Evolutionary conservation across 2,797 vertebrate species (phyloP), one percentile per base, ranked within the genome.

Genomic region (Megalops cyprinoides): DNA sequence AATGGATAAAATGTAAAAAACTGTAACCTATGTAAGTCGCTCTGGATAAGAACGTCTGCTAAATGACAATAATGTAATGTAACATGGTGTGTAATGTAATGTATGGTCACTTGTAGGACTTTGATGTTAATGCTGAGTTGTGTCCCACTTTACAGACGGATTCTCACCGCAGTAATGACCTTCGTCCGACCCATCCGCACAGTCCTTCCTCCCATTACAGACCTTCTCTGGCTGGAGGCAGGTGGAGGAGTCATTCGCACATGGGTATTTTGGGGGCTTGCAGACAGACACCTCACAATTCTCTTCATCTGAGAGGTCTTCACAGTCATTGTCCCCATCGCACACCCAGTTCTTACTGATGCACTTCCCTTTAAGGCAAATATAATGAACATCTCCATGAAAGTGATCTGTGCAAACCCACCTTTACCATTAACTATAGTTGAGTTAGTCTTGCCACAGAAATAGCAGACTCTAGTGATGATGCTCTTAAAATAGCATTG

Each of bases 331-430:
- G 91, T 99, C 98, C 69, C 98, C 98, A 84, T 99, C 98, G 87
- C 98, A 99, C 9, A 99, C 96, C 98, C 98, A 99, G 79, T 96
- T 97, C 92, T 97, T 98, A 89, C 97, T 99, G 94, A 99, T 97
- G 88, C 98, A 99, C 92, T 97, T 98, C 89, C 98, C 98, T 99
- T 89, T 80, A 62, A n/a, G 79, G 8, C 56, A 34, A 48, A 12
- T 4, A n/a, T 20, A 39, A 12, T 20, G 15, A 51, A 10, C 8
- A 25, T 3, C 31, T 62, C 28, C 25, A 62, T 62, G 12, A 62
- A 62, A 12, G 25, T 62, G 25, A 25, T 10, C 25, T 1, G 25
- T 31, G 12, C 14, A n/a, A n/a, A n/a, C n/a, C n/a, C n/a, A n/a
- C n/a, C n/a, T n/a, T n/a, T n/a, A n/a, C n/a, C n/a, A n/a, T n/a